Base-by-base conservation (phyloP, 23 tunicate genomes). In the Aplidium turbinatum region DNA sequence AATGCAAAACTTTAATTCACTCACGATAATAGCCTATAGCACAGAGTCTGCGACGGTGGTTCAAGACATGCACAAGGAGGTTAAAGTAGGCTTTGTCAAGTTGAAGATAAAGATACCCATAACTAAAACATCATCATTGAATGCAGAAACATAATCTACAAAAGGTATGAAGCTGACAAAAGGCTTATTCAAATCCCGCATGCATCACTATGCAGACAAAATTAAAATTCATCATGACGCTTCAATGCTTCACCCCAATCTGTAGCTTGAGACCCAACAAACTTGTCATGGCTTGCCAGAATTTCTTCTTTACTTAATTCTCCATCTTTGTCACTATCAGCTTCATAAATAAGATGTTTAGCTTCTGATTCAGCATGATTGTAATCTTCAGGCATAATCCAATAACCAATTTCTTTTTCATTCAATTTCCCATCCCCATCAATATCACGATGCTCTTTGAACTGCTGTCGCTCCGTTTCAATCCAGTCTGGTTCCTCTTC, bases 401-500 rank as follows among this genome's bases (percentile, higher is more conserved):
- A 95, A 4, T 76, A 57, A 2, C 86, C 78, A 31, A 95, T 87
- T 57, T 95, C 99, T 28, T 83, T 68, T 29, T 25, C 38, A 48
- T 89, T 76, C 54, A 95, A 21, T 35, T 75, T 83, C 9, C 97
- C 97, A 72, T 91, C 97, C 45, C 75, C 68, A 62, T 91, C 42
- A 33, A 50, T 74, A 66, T 91, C 97, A 11, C 97, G 66, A 33
- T 61, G 38, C 3, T 64, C 70, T 0, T 42, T 39, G 46, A 95
- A 95, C n/a, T 83, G 87, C 29, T 88, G 61, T 38, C 86, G 54
- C 47, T 95, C 96, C 0, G 86, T 80, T 33, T 34, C 87, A 4
- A 89, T 82, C 99, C 99, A 95, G 3, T 89, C 96, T 23, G 99
- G 99, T 47, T 94, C 94, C 51, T 71, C 92, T 11, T 70, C 96